Base-by-base conservation (phyloP, 1,140 invertebrate species). In the Scylla paramamosain region DNA sequence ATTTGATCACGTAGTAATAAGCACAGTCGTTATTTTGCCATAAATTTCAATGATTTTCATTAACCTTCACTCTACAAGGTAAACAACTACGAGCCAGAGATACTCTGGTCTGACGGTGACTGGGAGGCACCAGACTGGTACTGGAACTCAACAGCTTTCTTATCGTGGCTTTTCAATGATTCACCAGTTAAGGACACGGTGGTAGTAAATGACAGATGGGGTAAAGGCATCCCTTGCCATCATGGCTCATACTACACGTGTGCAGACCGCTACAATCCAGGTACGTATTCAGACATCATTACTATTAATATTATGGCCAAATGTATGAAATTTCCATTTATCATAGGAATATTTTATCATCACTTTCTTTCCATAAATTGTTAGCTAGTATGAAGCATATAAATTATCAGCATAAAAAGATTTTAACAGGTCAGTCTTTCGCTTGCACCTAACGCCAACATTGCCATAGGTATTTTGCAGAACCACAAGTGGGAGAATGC, bases 81-180 rank as follows among this genome's bases (percentile, higher is more conserved):
- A 0, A 97, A 98, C 59, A 97, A 97, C 88, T 99, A 99, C 96
- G 97, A 98, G 95, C 99, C 99, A 0, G 98, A 99, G 92, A 97
- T 99, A 3, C 48, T 95, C 28, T 99, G 99, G 99, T 98, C 99
- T 0, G 99, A 99, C 97, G 99, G 99, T 4, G 97, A 97, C 87
- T 97, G 97, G 97, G 97, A 96, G 90, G 94, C 96, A 39, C 91
- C 95, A 7, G 96, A 96, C 96, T 97, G 97, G 0, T 99, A 99
- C 96, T 99, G 97, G 97, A 97, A 97, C 86, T 96, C 96, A 4
- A 89, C 84, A 88, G 96, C 97, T 52, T 97, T 97, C 96, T 97
- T 99, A 4, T 98, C 99, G 14, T 99, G 99, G 99, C 97, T 99
- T 0, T 99, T 99, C 96, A 99, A 99, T 97, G 98, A 99, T 14